These are phyloP conservation scores for Odontomyia ornata DNA, from an alignment of 2,888 invertebrate species.

Conservation along the genomic window DNA sequence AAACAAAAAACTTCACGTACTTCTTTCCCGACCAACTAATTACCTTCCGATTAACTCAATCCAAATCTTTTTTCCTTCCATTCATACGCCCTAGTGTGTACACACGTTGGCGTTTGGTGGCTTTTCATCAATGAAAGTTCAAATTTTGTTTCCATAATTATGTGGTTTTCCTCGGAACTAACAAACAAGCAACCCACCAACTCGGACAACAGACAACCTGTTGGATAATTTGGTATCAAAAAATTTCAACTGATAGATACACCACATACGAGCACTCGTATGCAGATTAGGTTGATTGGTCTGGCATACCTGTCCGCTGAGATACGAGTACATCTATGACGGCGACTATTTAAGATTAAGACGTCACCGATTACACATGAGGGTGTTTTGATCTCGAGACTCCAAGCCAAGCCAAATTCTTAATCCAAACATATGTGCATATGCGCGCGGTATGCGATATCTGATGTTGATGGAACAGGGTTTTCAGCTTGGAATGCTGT, in stretches of 20 bases:
- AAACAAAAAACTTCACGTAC: not conserved
- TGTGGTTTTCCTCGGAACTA: not conserved
- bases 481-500: slow-evolving; percentile 8
- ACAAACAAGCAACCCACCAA: not conserved
- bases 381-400: slow-evolving; percentile 15
- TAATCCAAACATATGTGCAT: slow-evolving; percentile 24
- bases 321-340: slow-evolving; percentile 10
- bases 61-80: not conserved
- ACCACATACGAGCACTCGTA: too few relatives aligned
- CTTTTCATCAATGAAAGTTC: not conserved
- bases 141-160: slow-evolving; percentile 11
- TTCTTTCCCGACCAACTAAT: not conserved
- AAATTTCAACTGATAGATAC: not conserved
- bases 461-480: slow-evolving; percentile 2
- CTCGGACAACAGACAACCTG: too few relatives aligned
- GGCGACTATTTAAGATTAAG: not conserved
- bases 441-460: slow-evolving; percentile 6
- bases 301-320: not conserved
- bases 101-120: slow-evolving; percentile 6
- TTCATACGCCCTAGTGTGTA: not conserved
- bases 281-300: slow-evolving; percentile 1
- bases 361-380: not conserved
- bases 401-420: not conserved
- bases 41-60: not conserved
- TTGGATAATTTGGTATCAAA: slow-evolving; percentile 24